These are phyloP conservation scores for Mycetomoellerius zeteki DNA, from an alignment of 1,140 invertebrate genomes.

Conservation along the genomic window DNA sequence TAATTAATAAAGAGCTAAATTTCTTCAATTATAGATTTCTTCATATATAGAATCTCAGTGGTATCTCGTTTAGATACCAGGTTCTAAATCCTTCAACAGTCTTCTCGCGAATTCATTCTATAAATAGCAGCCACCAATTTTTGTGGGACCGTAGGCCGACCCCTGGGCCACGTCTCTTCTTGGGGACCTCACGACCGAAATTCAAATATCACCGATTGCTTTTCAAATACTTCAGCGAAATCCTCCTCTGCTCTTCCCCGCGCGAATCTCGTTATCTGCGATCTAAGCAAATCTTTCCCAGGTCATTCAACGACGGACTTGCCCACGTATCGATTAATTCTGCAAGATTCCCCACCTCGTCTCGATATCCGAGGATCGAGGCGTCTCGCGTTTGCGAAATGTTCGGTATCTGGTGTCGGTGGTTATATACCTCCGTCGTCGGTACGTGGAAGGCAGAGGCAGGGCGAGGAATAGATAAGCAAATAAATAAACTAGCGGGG, in stretches of 20 bases:
- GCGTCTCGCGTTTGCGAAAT: conserved; percentile 50
- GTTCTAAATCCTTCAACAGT: not conserved
- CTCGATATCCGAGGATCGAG: conserved; percentile 61
- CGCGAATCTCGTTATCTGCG: conserved; percentile 61
- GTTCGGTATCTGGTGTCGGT: conserved; percentile 56
- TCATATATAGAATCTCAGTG: too few species aligned
- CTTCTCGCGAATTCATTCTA: conserved; percentile 19
- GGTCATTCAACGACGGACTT: conserved; percentile 67
- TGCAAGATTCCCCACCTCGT: conserved; percentile 40
- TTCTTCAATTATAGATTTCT: not conserved
- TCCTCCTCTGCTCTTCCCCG: not conserved
- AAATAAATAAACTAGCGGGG: conserved; percentile 81
- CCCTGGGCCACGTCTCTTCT: conserved; percentile 8
- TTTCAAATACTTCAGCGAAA: conserved; percentile 41
- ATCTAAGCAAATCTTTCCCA: conserved; percentile 72
- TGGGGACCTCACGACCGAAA: conserved; percentile 29
- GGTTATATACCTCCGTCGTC: conserved; percentile 42
- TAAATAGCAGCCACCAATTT: conserved; percentile 45
- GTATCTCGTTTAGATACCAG: not conserved
- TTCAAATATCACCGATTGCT: conserved; percentile 57
- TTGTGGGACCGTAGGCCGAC: conserved; percentile 7
- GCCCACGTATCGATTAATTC: conserved; percentile 72
- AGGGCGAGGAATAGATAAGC: conserved; percentile 81
- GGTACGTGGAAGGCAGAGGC: conserved; percentile 2
- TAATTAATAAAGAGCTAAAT: not conserved